Base-by-base conservation (phyloP, 2,888 invertebrate species). In the Scelioninae gen. 2 region DNA sequence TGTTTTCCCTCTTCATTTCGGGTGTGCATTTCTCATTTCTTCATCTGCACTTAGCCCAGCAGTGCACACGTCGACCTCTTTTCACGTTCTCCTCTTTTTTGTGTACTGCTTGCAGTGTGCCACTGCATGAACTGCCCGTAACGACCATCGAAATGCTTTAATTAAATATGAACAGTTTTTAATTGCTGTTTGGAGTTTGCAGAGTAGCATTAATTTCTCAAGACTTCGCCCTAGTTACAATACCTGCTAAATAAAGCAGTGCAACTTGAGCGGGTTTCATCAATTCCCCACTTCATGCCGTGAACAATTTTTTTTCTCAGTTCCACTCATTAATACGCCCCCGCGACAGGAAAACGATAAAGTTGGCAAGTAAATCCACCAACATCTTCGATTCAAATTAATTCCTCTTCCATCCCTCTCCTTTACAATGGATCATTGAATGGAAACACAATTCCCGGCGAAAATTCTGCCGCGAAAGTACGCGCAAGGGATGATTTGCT, bases 131-230 rank as follows among this genome's bases (percentile, higher is more conserved):
- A 71, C 65, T 50, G 37, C 39, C 60, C 48, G 61, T 71, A 76
- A 79, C 78, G 75, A 72, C 63, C 71, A 73, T 73, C 69, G 76
- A 79, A 80, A 78, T 77, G 76, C 77, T 83, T 80, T 80, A 81
- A 82, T 82, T 80, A 81, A 81, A 80, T 81, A 78, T 77, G 79
- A 82, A 79, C 79, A 80, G 78, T 80, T 82, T 83, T 82, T 80
- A 79, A 82, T 82, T 79, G 79, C 77, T 57, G 74, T 70, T 78
- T 58, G 73, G 70, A 72, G 76, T 75, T 76, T 68, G 64, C 53
- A 71, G 77, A 77, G 77, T 76, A 69, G 72, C 75, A 77, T 81
- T 79, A 77, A 81, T 81, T 81, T 79, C 43, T 61, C 60, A 64
- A 70, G 75, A 73, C 77, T 78, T 79, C 77, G 80, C 75, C 77